Evolutionary conservation across 2,113 vertebrate species (phyloP), one percentile per base, ranked within the genome.

Genomic region (Salvelinus sp.): DNA sequence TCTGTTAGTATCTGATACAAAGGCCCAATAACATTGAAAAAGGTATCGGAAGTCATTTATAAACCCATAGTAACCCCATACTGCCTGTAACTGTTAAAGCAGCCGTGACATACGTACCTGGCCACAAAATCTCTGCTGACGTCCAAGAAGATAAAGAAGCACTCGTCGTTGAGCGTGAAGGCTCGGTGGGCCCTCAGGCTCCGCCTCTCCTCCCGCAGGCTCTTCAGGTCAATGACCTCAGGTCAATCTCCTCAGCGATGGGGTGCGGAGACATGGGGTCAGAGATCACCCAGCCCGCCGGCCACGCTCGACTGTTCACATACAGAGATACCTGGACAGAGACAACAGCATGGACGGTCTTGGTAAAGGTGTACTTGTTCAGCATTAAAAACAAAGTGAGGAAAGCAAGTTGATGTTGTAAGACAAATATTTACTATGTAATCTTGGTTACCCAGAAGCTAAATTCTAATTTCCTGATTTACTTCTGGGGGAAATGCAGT

Each of bases 111-210:
- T 54, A 18, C 50, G 2, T 68, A 98, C 98, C 97, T 99, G 38
- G 97, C 98, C 7, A 99, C 97, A 0, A 98, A 99, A 91, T 99
- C 97, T 73, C 91, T 93, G 93, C 97, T 99, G 92, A 99, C 97
- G 0, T 98, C 97, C 2, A 99, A 92, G 88, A 98, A 98, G 86
- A 99, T 97, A 85, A 99, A 99, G 94, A 98, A 97, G 88, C 95
- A 98, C 87, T 98, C 96, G 1, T 98, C 96, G 0, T 96, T 97
- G 25, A 97, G 97, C 0, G 97, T 98, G 90, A 97, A 98, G 76
- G 97, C 98, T 0, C 96, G 94, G 77, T 99, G 97, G 0, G 97
- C 97, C 0, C 96, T 92, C 47, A 98, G 92, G 0, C 95, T 95
- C 65, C 95, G 91, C 23, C 94, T 95, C 87, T 96, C 96, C 87